Percentiles rank a stretch among this genome's conserved stretches.
Conservation (phyloP, 2,797 vertebrate species). For the Hemibagrus guttatus region DNA sequence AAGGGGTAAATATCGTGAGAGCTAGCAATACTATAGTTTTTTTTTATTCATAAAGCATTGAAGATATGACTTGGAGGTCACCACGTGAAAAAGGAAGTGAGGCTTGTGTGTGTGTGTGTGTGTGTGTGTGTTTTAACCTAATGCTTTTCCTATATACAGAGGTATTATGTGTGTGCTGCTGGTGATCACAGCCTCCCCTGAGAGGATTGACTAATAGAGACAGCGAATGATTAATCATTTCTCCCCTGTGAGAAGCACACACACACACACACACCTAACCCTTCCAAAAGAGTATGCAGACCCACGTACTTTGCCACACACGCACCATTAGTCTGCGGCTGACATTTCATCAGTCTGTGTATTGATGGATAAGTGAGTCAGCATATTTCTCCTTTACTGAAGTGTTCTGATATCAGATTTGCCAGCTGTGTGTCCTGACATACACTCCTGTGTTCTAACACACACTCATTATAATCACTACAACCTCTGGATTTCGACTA, state of each 20-base stretch:
- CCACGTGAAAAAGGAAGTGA: background rate
- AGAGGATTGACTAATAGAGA: slow-evolving; percentile 59
- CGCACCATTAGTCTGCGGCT: slow-evolving; percentile 26
- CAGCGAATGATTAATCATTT: slow-evolving; percentile 60
- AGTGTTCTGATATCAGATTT: slow-evolving; percentile 16
- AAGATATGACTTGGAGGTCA: background rate
- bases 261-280: slow-evolving; percentile 39
- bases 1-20: background rate
- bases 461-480: background rate
- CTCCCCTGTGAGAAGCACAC: slow-evolving; percentile 37
- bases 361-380: slow-evolving; percentile 56
- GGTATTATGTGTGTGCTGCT: slow-evolving; percentile 52
- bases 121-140: slow-evolving; percentile 39
- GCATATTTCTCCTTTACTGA: slow-evolving; percentile 41
- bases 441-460: background rate
- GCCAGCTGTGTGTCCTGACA: slow-evolving; percentile 25
- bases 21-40: background rate
- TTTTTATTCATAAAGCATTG: background rate
- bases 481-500: background rate
- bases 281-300: slow-evolving; percentile 38
- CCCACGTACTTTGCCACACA: slow-evolving; percentile 37
- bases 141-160: slow-evolving; percentile 61
- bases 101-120: background rate
- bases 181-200: slow-evolving; percentile 52
- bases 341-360: slow-evolving; percentile 49